These are phyloP conservation scores for Elmis aenea DNA, from an alignment of 2,888 invertebrate species.

Conservation along the genomic window DNA sequence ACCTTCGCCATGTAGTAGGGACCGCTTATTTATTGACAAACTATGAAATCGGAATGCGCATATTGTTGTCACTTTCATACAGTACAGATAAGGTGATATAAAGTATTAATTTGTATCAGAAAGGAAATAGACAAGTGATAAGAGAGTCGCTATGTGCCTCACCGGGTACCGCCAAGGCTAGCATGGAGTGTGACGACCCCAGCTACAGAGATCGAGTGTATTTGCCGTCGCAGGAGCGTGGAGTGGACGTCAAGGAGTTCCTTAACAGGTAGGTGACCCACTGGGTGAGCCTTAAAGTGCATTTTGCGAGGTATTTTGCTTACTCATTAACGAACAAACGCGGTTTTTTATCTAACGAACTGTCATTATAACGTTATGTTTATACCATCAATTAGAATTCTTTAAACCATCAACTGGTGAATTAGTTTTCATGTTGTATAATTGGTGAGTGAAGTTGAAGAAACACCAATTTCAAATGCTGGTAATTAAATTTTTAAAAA, in stretches of 20 bases:
- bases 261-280: constrained; percentile 21
- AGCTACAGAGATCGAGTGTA: constrained; percentile 21
- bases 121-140: constrained; percentile 5
- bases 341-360: too few relatives aligned
- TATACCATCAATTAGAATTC: too few relatives aligned
- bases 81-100: constrained; percentile 13
- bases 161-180: constrained; percentile 7
- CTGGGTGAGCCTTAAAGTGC: too few relatives aligned
- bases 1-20: too few relatives aligned
- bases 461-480: too few relatives aligned
- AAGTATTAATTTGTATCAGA: constrained; percentile 5
- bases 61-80: constrained; percentile 4
- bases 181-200: constrained; percentile 15
- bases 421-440: too few relatives aligned
- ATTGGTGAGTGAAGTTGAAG: too few relatives aligned
- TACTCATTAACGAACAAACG: too few relatives aligned
- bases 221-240: constrained; percentile 21
- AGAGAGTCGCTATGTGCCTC: constrained; percentile 8
- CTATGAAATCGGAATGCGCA: background rate
- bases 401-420: too few relatives aligned
- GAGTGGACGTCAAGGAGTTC: constrained; percentile 22
- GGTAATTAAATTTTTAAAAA: too few relatives aligned
- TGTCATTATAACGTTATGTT: too few relatives aligned
- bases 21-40: constrained; percentile 1
- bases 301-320: too few relatives aligned